Evolutionary conservation across 2,888 invertebrate species (phyloP), one percentile per base, ranked within the genome.

Genomic region (Lithophane leautieri): DNA sequence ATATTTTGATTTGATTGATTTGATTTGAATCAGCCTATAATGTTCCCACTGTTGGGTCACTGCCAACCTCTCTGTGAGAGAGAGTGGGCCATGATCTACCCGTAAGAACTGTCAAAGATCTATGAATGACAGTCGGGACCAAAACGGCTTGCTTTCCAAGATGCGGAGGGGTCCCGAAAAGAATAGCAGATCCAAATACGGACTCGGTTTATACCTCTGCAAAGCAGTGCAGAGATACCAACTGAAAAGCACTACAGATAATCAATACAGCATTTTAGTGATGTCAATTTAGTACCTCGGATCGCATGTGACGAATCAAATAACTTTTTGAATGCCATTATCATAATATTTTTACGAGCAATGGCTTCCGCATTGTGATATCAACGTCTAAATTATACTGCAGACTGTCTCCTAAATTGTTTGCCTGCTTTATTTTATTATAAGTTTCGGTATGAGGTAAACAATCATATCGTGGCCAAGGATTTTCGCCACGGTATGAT

Each of bases 271-370:
- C 50, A n/a, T 63, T 74, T 74, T 54, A 50, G 19, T 70, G 58
- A 83, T 71, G 67, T 66, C 83, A 73, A 82, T 70, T 58, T 47
- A 60, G 69, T 68, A 40, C 28, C 50, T 14, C 28, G 40, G 70
- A 70, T 86, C 72, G 83, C 83, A 83, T 86, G 79, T 75, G 72
- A 58, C 65, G 73, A 83, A 86, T 58, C 70, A 85, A 83, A 83
- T 85, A 83, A 70, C 74, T 62, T 78, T 77, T 86, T 76, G 70
- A 72, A 75, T 70, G 54, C 79, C 50, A 85, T 83, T 76, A 83
- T 83, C 75, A 78, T 86, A 83, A 78, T 86, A 83, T 83, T 83
- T 82, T 83, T 85, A 83, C 70, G 79, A 83, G 68, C 47, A 70
- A 73, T 34, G 40, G 50, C 68, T 83, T 83, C 83, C 75, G 86